Base-by-base conservation (phyloP, 1,140 invertebrate genomes). In the Philotrypesis tridentata region DNA sequence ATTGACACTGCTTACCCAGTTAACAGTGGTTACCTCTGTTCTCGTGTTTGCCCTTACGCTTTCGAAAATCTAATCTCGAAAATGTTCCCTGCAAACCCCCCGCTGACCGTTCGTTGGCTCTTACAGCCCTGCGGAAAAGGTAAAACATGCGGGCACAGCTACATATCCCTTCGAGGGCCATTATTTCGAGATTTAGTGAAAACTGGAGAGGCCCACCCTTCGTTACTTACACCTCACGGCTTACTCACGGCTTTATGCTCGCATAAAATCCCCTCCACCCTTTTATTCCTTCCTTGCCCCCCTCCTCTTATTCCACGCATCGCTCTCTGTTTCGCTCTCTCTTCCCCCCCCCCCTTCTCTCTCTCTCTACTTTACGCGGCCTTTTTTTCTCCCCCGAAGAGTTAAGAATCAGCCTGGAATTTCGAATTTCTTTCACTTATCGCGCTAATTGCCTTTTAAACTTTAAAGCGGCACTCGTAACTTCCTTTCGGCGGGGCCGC, bases 151-250 rank as follows among this genome's bases (percentile, higher is more conserved):
- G 25, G 27, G 61, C 25, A 14, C 14, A 55, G 48, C 70, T 65
- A 29, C 40, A 55, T 55, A 55, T 14, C 48, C 21, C 43, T 74
- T 40, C 29, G 61, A 48, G 72, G 27, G 67, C 71, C 67, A 77
- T 77, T 82, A 82, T 77, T 82, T 82, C 37, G 74, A 75, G 74
- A 82, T 82, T 77, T 82, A 82, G 48, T 63, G 80, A 63, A 61
- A 80, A 73, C 68, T 31, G 12, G 29, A 33, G 31, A n/a, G 29
- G 27, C 17, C 33, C 37, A n/a, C 17, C 71, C 67, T 77, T 82
- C 74, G 74, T 82, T 77, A 82, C 74, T 77, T 63, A 71, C 73
- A 68, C 21, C 40, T 37, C 37, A 77, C 61, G 71, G 48, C 60
- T 81, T 72, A 70, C 74, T 76, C 43, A 77, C 80, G 63, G 67